phyloP scores from a whole-genome alignment of 1,140 invertebrate genomes.

The Drosophila nikananu region DNA sequence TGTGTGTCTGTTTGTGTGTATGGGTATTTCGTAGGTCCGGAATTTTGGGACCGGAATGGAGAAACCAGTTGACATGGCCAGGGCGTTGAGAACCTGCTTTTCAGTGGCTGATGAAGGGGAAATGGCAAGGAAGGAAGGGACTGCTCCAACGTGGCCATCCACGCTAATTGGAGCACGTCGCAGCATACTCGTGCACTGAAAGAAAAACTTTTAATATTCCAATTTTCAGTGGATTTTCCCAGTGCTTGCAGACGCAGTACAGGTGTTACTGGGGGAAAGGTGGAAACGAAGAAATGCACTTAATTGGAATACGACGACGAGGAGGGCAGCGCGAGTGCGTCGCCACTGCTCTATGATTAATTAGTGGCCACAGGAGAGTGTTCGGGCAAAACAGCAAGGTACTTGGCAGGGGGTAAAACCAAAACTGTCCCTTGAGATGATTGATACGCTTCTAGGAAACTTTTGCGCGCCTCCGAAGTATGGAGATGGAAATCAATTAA shows the following conservation, averaged over 20 bases:
- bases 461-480: background rate
- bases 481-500: constrained; percentile 13
- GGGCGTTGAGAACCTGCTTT: constrained; percentile 42
- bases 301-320: constrained; percentile 61
- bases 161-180: constrained; percentile 80
- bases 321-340: constrained; percentile 27
- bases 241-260: background rate
- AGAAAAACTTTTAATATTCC: background rate
- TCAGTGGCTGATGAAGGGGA: constrained; percentile 18
- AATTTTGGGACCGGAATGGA: constrained; percentile 13
- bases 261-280: constrained; percentile 6
- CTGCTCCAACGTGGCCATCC: constrained; percentile 35
- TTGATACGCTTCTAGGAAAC: constrained; percentile 22
- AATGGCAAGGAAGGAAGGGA: constrained; percentile 1
- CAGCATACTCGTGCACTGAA: constrained; percentile 12
- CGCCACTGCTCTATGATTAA: constrained; percentile 65
- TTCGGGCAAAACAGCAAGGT: constrained; percentile 9
- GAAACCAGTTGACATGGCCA: constrained; percentile 36
- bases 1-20: background rate
- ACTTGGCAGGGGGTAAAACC: background rate
- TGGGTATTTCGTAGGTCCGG: constrained; percentile 13
- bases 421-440: constrained; percentile 10
- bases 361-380: constrained; percentile 49
- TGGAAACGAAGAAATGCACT: constrained; percentile 72
- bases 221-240: background rate